Percentiles rank a stretch among this genome's conserved stretches.
Evolutionary conservation across 2,113 vertebrate species (phyloP).

Genomic region (Mesoclemmys tuberculata): DNA sequence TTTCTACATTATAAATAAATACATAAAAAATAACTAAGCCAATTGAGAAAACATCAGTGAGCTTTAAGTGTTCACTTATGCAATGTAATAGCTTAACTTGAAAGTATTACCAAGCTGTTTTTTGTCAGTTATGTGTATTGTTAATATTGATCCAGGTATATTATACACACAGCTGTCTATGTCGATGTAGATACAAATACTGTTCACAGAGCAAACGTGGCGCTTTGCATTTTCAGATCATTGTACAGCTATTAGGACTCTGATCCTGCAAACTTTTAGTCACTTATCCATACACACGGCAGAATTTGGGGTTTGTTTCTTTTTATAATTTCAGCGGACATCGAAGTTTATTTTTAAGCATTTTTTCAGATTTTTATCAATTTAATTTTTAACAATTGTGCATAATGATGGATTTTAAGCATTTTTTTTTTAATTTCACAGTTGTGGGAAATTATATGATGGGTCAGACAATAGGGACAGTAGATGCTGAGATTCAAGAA

Average conservation of each 20-base stretch:
- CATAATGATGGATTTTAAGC: no score
- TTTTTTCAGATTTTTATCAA: no score
- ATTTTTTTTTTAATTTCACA: no score
- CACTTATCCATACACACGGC: no score
- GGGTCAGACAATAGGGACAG: no score
- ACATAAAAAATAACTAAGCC: not conserved
- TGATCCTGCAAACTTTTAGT: not conserved
- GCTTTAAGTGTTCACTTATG: constrained; percentile 33
- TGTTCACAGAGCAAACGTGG: not conserved
- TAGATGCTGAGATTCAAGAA: no score
- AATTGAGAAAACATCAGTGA: constrained; percentile 20
- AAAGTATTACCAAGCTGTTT: constrained; percentile 34
- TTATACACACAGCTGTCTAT: not conserved
- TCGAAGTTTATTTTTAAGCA: no score
- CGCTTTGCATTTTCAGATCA: not conserved
- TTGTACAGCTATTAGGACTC: not conserved
- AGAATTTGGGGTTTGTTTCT: no score
- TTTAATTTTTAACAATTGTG: no score
- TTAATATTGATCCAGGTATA: not conserved
- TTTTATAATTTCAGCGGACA: no score
- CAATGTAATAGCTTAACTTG: constrained; percentile 34
- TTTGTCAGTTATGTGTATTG: constrained; percentile 16
- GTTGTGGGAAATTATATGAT: no score
- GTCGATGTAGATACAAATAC: not conserved
- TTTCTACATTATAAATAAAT: not conserved